A percentile compares a stretch with the other conserved stretches of the same genome.
These are phyloP conservation scores for Polyommatus icarus DNA, from an alignment of 2,888 invertebrate species.

Conservation along the genomic window DNA sequence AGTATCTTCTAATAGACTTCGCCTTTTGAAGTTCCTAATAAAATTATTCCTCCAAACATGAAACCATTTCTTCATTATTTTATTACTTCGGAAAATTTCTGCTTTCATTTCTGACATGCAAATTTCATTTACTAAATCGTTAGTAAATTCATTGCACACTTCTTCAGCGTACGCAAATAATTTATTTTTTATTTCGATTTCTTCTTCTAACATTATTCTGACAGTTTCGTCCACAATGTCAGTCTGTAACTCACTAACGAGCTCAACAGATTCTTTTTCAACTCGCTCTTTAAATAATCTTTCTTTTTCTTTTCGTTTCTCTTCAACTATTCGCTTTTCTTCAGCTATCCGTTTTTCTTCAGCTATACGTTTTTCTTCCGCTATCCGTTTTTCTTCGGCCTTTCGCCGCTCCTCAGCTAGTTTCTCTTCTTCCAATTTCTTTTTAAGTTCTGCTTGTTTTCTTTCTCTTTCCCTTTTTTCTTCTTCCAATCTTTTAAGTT, in stretches of 20 bases:
- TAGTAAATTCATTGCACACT: constrained; percentile 56
- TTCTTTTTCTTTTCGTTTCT: constrained; percentile 61
- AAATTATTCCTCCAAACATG: constrained; percentile 62
- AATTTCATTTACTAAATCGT: constrained; percentile 60
- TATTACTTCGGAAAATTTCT: constrained; percentile 59
- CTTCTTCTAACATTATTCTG: constrained; percentile 54
- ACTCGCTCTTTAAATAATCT: constrained; percentile 59
- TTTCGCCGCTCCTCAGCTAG: constrained; percentile 38
- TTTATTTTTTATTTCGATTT: constrained; percentile 54
- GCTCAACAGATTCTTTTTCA: constrained; percentile 59
- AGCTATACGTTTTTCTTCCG: constrained; percentile 63
- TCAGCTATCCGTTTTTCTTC: constrained; percentile 61
- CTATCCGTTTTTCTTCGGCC: constrained; percentile 57
- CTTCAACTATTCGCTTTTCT: constrained; percentile 59
- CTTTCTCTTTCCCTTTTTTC: constrained; percentile 49
- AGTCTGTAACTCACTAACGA: constrained; percentile 57
- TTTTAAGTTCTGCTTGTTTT: constrained; percentile 54
- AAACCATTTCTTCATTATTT: constrained; percentile 66
- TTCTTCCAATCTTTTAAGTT: constrained; percentile 45
- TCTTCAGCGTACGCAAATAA: constrained; percentile 54
- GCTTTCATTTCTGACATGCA: constrained; percentile 63
- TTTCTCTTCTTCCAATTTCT: constrained; percentile 56
- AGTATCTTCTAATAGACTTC: constrained; percentile 64
- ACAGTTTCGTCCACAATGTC: constrained; percentile 59
- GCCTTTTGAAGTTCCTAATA: constrained; percentile 59